A percentile compares a stretch with the other conserved stretches of the same genome.
These are phyloP conservation scores for Brachypteracias leptosomus DNA, from an alignment of 2,113 vertebrate genomes.

Conservation along the genomic window DNA sequence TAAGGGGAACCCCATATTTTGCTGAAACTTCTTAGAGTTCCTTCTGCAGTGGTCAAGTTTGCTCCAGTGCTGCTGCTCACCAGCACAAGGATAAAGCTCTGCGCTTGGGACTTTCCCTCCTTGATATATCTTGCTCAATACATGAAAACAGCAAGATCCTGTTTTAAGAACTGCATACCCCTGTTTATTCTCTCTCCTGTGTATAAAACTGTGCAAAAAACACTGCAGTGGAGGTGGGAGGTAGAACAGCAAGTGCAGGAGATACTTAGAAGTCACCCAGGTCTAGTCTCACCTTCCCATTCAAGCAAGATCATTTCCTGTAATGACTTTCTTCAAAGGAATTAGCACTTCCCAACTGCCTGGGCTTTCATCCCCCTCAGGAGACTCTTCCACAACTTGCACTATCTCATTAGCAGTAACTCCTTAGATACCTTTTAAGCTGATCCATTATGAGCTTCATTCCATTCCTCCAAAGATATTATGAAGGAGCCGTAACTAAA, in stretches of 20 bases:
- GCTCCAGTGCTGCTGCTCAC: not conserved
- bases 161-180: not conserved
- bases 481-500: slow-evolving; percentile 1
- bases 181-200: not conserved
- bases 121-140: no score
- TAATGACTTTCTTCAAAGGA: not conserved
- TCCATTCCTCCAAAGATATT: not conserved
- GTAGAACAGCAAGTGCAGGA: not conserved
- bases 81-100: not conserved
- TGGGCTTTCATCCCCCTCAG: not conserved
- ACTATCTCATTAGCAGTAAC: slow-evolving; percentile 9
- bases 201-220: not conserved
- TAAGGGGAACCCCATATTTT: not conserved
- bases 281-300: not conserved
- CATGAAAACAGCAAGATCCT: not conserved
- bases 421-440: slow-evolving; percentile 13
- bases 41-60: accelerated
- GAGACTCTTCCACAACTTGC: not conserved
- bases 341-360: not conserved
- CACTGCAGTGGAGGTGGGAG: not conserved
- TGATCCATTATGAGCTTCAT: slow-evolving; percentile 2
- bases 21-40: not conserved
- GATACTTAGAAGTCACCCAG: not conserved
- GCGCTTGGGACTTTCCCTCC: not conserved
- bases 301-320: not conserved